phyloP scores from a whole-genome alignment of 2,113 vertebrate genomes.

The Struthio camelus region DNA sequence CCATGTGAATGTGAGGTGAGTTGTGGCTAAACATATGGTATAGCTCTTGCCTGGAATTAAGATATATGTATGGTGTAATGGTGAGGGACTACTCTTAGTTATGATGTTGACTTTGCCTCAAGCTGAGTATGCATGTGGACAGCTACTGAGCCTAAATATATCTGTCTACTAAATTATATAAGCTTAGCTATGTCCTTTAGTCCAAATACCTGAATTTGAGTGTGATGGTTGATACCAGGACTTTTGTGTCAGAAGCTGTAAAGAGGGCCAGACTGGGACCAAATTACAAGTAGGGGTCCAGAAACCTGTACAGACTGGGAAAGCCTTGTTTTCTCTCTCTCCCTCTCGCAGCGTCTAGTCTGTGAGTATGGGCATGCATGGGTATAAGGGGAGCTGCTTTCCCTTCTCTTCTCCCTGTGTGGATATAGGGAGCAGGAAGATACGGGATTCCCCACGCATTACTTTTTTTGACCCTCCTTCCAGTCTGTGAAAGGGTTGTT shows the following conservation, averaged over 20 bases:
- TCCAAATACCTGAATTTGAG: background rate
- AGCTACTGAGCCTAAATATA: background rate
- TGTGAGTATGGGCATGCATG: fast-evolving
- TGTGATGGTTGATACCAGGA: background rate
- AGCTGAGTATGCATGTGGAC: background rate
- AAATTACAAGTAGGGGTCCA: background rate
- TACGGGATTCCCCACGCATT: fast-evolving
- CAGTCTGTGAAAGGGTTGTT: background rate
- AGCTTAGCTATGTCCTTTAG: background rate
- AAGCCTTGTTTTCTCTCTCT: background rate
- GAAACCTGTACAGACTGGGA: background rate
- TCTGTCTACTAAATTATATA: background rate
- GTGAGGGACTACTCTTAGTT: background rate
- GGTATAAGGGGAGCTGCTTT: background rate
- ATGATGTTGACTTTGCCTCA: background rate
- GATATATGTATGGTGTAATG: background rate
- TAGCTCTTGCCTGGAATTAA: background rate
- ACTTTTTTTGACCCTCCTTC: background rate
- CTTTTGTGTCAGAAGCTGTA: background rate
- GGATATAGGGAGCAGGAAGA: fast-evolving
- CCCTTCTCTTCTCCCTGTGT: fast-evolving
- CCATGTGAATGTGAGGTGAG: background rate
- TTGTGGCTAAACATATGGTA: background rate
- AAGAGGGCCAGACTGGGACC: background rate
- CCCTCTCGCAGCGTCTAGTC: background rate